Conservation (phyloP, 2,888 invertebrate species). For the Drosophila subquinaria region DNA sequence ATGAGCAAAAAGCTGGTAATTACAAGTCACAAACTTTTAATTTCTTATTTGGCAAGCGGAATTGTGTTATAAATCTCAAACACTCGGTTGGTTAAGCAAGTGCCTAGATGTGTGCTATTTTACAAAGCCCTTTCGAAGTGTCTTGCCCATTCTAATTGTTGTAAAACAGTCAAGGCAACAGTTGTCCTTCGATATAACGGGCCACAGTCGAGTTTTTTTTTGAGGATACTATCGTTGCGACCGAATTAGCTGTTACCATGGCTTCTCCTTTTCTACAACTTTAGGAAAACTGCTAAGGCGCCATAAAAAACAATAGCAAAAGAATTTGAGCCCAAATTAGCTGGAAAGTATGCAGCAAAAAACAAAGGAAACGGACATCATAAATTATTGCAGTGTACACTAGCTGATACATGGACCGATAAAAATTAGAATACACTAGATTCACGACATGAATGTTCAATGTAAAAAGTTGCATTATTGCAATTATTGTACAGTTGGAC, state of each 20-base stretch:
- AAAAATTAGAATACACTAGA: not conserved
- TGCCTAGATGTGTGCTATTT: slow-evolving; percentile 4
- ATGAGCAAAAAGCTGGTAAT: slow-evolving; percentile 62
- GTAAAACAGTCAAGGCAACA: slow-evolving; percentile 50
- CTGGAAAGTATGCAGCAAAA: slow-evolving; percentile 66
- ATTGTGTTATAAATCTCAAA: slow-evolving; percentile 66
- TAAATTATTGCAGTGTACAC: slow-evolving; percentile 67
- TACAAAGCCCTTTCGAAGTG: slow-evolving; percentile 14
- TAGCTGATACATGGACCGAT: slow-evolving; percentile 25
- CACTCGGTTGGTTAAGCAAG: slow-evolving; percentile 46
- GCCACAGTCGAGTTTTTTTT: slow-evolving; percentile 17
- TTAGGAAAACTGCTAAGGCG: slow-evolving; percentile 34
- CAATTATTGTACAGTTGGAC: too few species aligned
- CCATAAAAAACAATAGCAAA: slow-evolving; percentile 53
- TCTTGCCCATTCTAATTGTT: slow-evolving; percentile 58
- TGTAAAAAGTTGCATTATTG: not conserved
- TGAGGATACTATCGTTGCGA: not conserved
- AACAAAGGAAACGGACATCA: slow-evolving; percentile 74
- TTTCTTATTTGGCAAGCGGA: slow-evolving; percentile 75
- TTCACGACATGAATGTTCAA: not conserved
- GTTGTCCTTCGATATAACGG: slow-evolving; percentile 63
- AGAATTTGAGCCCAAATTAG: slow-evolving; percentile 71
- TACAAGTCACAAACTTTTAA: slow-evolving; percentile 71
- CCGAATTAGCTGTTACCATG: not conserved
- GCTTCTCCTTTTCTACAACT: slow-evolving; percentile 35